These are phyloP conservation scores for Acrossocheilus fasciatus DNA, from an alignment of 2,797 vertebrate genomes.

Conservation along the genomic window DNA sequence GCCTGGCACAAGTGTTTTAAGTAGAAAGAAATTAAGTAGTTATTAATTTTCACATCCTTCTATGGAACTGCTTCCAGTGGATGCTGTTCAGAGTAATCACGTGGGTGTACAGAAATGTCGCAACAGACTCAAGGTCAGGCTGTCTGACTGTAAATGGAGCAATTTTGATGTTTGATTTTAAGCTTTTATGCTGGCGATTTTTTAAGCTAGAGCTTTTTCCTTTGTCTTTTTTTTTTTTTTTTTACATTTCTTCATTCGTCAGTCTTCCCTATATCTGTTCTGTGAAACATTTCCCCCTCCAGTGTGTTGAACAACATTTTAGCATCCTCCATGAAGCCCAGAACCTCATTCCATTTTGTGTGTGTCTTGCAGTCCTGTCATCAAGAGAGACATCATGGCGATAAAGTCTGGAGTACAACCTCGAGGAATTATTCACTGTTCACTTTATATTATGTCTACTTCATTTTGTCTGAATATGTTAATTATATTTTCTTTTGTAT, in stretches of 20 bases:
- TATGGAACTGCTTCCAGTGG: not conserved
- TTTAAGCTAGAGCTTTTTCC: not conserved
- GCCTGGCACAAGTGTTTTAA: not conserved
- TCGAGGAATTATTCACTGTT: conserved; percentile 58
- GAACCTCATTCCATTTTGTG: conserved; percentile 54
- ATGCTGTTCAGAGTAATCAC: not conserved
- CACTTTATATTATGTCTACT: conserved; percentile 57
- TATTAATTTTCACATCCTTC: not conserved
- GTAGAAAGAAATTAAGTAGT: not conserved
- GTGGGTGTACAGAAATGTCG: not conserved
- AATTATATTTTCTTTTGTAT: conserved; percentile 44
- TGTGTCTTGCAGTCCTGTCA: conserved; percentile 76
- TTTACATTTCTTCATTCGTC: not conserved
- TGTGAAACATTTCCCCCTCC: not conserved
- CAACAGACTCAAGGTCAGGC: not conserved
- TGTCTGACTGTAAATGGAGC: conserved; percentile 11
- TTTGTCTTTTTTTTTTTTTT: not conserved
- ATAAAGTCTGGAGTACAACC: conserved; percentile 70
- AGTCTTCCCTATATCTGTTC: not conserved
- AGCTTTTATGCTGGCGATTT: not conserved
- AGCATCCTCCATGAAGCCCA: not conserved
- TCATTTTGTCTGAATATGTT: conserved; percentile 36
- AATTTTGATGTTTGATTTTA: not conserved
- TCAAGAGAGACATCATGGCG: conserved; percentile 80
- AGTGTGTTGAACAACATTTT: conserved; percentile 10